phyloP scores from a whole-genome alignment of 2,888 invertebrate genomes.

The Cataglyphis livida region DNA sequence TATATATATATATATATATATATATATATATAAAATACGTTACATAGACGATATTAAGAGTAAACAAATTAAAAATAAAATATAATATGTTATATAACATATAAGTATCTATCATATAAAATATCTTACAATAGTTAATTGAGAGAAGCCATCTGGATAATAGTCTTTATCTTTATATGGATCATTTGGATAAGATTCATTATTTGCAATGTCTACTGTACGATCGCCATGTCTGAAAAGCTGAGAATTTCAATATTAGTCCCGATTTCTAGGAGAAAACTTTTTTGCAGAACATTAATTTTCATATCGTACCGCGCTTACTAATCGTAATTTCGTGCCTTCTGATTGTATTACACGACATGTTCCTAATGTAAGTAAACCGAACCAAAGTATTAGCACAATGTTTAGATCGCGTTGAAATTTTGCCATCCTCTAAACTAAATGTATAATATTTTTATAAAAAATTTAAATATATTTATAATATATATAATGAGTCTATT shows the following conservation, averaged over 20 bases:
- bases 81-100: background rate
- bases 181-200: constrained; percentile 60
- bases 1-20: no score
- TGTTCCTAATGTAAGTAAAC: background rate
- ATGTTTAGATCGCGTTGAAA: background rate
- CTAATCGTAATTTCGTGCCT: background rate
- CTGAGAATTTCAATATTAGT: constrained; percentile 82
- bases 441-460: background rate
- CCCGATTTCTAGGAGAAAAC: background rate
- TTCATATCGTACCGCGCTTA: constrained; percentile 27
- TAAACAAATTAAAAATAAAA: background rate
- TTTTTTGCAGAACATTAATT: background rate
- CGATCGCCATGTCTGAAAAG: constrained; percentile 90
- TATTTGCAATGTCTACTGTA: background rate
- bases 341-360: background rate
- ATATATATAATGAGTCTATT: background rate
- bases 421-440: background rate
- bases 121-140: constrained; percentile 73
- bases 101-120: background rate
- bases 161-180: constrained; percentile 26
- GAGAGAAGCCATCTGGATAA: constrained; percentile 64
- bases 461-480: background rate
- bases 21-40: no score
- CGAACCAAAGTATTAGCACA: background rate
- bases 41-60: background rate